Evolutionary conservation across 2,113 vertebrate genomes (phyloP).

Genomic region (Podarcis raffonei): DNA sequence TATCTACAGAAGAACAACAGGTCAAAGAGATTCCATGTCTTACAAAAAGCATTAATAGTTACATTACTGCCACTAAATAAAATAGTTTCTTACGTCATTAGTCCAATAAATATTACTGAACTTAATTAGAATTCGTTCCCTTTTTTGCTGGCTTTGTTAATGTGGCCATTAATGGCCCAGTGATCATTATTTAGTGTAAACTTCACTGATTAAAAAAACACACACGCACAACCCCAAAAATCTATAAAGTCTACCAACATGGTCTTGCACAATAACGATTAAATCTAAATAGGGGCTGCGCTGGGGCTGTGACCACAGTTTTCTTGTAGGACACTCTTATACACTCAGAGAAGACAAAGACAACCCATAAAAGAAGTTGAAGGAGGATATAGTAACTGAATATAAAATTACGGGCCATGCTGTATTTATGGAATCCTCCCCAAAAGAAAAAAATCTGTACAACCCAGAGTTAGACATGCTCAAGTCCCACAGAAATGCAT

Average conservation of each 20-base stretch:
- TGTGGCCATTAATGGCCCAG: conserved; percentile 43
- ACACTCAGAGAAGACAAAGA: background rate
- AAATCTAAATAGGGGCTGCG: background rate
- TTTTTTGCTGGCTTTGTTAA: conserved; percentile 62
- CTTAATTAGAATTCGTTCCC: conserved; percentile 34
- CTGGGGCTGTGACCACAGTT: background rate
- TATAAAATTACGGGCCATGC: background rate
- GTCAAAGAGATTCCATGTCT: background rate
- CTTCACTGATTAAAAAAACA: conserved; percentile 57
- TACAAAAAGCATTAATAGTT: conserved; percentile 38
- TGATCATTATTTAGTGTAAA: conserved; percentile 57
- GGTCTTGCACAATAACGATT: background rate
- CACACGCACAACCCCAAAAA: background rate
- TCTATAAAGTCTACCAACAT: conserved; percentile 32
- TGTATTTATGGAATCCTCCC: background rate
- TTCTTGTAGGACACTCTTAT: background rate
- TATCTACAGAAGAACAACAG: conserved; percentile 51
- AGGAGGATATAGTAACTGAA: background rate
- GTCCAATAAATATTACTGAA: conserved; percentile 44
- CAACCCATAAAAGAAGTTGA: background rate
- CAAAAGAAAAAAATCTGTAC: background rate
- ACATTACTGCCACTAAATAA: conserved; percentile 6
- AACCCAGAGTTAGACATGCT: background rate
- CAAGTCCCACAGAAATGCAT: background rate
- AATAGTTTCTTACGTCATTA: background rate